phyloP scores from a whole-genome alignment of 2,797 vertebrate genomes.

The Periophthalmus magnuspinnatus region DNA sequence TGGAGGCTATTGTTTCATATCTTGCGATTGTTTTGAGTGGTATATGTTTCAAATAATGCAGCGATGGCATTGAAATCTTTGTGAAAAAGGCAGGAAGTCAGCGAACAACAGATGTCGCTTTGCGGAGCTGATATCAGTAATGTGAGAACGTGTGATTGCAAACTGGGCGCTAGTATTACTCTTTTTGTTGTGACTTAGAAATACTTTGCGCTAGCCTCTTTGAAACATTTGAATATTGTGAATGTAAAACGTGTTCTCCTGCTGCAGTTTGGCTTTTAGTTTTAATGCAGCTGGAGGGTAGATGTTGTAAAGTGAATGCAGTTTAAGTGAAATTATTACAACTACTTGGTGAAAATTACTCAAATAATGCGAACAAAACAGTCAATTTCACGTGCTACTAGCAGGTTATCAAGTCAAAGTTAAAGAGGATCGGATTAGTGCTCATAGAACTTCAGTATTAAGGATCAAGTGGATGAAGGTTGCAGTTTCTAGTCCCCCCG shows the following conservation, averaged over 20 bases:
- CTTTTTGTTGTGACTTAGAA: not conserved
- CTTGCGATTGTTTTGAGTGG: not conserved
- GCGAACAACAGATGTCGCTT: not conserved
- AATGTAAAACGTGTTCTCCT: not conserved
- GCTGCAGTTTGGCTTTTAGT: not conserved
- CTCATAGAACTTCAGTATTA: conserved; percentile 7
- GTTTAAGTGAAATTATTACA: not conserved
- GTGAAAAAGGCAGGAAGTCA: conserved; percentile 1
- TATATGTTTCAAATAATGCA: not conserved
- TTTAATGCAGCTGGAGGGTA: not conserved
- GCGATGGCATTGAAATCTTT: not conserved
- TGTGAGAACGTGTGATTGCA: not conserved
- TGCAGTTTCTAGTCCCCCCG: conserved; percentile 42
- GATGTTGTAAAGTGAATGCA: not conserved
- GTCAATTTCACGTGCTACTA: too few species aligned
- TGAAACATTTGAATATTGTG: not conserved
- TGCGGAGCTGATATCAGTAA: not conserved
- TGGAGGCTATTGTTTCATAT: conserved; percentile 1
- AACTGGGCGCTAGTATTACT: not conserved
- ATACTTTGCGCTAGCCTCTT: not conserved
- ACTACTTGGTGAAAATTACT: too few species aligned
- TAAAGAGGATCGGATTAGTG: conserved; percentile 3
- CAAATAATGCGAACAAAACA: too few species aligned
- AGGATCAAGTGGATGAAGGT: conserved; percentile 16
- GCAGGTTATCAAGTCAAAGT: not conserved